A percentile compares a stretch with the other conserved stretches of the same genome.
phyloP scores from a whole-genome alignment of 1,140 invertebrate genomes.

The Zaprionus inermis region DNA sequence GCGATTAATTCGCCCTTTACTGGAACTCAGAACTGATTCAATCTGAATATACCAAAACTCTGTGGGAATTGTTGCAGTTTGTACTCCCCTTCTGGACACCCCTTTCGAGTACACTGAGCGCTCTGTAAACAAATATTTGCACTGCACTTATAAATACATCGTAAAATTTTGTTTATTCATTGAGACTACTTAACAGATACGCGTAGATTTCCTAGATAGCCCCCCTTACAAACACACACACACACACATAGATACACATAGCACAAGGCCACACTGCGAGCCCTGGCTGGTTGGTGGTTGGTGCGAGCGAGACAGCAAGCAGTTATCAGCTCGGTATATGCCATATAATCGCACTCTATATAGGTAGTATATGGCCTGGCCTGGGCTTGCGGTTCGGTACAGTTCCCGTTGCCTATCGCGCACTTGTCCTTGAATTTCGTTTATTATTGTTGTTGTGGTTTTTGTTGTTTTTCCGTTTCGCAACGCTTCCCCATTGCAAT shows the following conservation, averaged over 20 bases:
- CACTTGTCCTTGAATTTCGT: constrained; percentile 72
- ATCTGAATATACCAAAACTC: not conserved
- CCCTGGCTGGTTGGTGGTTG: not conserved
- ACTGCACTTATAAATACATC: constrained; percentile 73
- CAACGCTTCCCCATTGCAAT: constrained; percentile 75
- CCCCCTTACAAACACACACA: not conserved
- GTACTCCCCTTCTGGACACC: not conserved
- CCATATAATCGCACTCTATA: constrained; percentile 30
- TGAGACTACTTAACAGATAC: constrained; percentile 70
- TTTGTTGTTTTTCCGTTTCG: constrained; percentile 33
- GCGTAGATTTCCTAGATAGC: constrained; percentile 67
- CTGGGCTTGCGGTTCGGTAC: constrained; percentile 60
- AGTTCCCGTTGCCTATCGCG: constrained; percentile 63
- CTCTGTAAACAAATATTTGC: constrained; percentile 60
- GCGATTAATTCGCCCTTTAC: not conserved
- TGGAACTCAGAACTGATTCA: not conserved
- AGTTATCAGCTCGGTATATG: constrained; percentile 57
- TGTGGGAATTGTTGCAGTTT: constrained; percentile 1
- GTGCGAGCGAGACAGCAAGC: constrained; percentile 36
- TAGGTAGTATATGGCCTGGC: constrained; percentile 18
- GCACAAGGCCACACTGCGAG: constrained; percentile 26
- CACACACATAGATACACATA: not conserved
- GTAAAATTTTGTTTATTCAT: constrained; percentile 79
- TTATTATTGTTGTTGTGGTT: constrained; percentile 21
- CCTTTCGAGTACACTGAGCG: not conserved